Evolutionary conservation across 2,888 invertebrate genomes (phyloP).

Genomic region (Junonia oenone): DNA sequence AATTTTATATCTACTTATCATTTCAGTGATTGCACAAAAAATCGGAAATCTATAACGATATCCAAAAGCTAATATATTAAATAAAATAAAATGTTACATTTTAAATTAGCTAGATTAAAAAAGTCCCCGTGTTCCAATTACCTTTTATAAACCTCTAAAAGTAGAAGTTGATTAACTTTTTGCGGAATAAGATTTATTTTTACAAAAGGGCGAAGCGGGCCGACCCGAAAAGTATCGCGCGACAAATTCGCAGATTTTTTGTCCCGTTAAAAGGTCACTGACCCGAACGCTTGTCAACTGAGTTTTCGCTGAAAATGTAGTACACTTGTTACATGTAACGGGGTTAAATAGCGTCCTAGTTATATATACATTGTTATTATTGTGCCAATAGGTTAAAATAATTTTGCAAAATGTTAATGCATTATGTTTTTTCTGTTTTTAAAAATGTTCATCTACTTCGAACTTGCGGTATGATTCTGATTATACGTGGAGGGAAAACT

Average conservation of each 20-base stretch:
- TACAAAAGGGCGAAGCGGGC: slow-evolving; percentile 5
- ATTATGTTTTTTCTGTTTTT: too few species aligned
- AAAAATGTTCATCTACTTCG: too few species aligned
- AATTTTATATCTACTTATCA: too few species aligned
- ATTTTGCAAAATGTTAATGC: too few species aligned
- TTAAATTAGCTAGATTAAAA: too few species aligned
- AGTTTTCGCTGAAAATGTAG: slow-evolving; percentile 11
- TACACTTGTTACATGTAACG: slow-evolving; percentile 5
- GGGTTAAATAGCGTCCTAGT: slow-evolving; percentile 3
- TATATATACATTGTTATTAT: not conserved
- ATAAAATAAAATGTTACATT: too few species aligned
- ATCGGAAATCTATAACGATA: too few species aligned
- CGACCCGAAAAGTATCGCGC: slow-evolving; percentile 11
- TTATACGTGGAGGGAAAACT: too few species aligned
- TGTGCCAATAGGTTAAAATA: not conserved
- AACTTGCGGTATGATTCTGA: too few species aligned
- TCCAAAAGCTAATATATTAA: too few species aligned
- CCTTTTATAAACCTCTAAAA: not conserved
- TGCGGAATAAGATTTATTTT: not conserved
- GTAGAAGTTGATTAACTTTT: not conserved
- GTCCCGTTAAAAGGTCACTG: slow-evolving; percentile 22
- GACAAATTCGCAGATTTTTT: slow-evolving; percentile 19
- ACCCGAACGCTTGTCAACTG: slow-evolving; percentile 19
- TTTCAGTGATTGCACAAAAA: too few species aligned
- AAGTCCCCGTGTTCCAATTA: not conserved